Evolutionary conservation across 2,113 vertebrate species (phyloP).

Genomic region (Crotalus tigris): DNA sequence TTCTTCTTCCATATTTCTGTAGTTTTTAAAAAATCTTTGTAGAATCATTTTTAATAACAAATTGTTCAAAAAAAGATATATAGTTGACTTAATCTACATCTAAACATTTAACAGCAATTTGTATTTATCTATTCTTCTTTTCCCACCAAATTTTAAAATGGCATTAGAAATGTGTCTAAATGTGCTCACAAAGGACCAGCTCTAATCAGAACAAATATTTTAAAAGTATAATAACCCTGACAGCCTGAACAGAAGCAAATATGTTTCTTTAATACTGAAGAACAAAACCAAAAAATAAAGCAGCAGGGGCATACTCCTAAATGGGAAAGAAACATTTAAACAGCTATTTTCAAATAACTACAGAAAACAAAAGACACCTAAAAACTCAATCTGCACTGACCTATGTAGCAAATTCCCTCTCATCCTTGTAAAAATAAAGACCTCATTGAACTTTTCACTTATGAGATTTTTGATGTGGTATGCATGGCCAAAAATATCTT

Average conservation of each 20-base stretch:
- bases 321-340: slow-evolving; percentile 1
- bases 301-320: neutral
- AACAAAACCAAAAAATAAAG: neutral
- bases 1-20: neutral
- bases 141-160: slow-evolving; percentile 3
- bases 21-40: neutral
- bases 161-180: neutral
- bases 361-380: slow-evolving; percentile 1
- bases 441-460: slow-evolving; percentile 12
- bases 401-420: slow-evolving; percentile 10
- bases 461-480: neutral
- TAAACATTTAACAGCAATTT: neutral
- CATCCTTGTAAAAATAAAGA: slow-evolving; percentile 29
- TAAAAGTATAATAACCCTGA: neutral
- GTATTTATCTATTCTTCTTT: slow-evolving; percentile 16
- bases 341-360: neutral
- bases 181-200: rapidly evolving
- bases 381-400: neutral
- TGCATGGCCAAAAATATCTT: neutral
- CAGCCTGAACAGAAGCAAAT: neutral
- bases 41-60: neutral
- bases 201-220: neutral
- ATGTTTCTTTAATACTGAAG: neutral
- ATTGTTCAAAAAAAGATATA: neutral
- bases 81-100: neutral